Evolutionary conservation across 2,888 invertebrate species (phyloP), one percentile per base, ranked within the genome.

Genomic region (Dendrolimus pini): DNA sequence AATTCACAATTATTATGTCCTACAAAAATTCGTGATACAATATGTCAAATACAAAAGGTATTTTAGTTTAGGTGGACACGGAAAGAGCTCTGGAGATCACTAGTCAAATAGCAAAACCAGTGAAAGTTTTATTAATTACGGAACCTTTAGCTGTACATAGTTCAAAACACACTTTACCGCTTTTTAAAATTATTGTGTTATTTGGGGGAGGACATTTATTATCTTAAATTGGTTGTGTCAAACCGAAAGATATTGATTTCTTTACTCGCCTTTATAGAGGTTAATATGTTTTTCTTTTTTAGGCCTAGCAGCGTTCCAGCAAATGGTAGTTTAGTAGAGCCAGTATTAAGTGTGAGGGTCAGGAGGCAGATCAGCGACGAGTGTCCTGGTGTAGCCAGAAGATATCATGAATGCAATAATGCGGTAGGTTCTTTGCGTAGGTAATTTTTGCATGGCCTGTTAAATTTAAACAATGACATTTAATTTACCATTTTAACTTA

Each of bases 341-440:
- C 85, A 0, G 70, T 78, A 13, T 74, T 81, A 56, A 79, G 78
- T 7, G 81, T 80, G 9, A 65, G 83, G 8, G 80, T 83, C 13
- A 80, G 79, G 8, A 67, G 87, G 59, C 78, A 82, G 58, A 69
- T 66, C 52, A 67, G 57, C 18, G 71, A 93, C 60, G 80, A 94
- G 63, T 96, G 96, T 76, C 91, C 93, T 61, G 96, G 96, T 52
- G 91, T 94, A 53, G 93, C 94, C 74, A 95, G 93, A 81, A 91
- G 96, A 75, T 96, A 94, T 81, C 95, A 95, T 71, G 93, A 96
- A 71, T 96, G 96, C 82, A 96, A 96, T 82, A 93, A 92, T 64
- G 93, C 94, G 92, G 96, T 95, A 84, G 91, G 30, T 30, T 30
- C 30, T 30, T n/a, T n/a, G n/a, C n/a, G n/a, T n/a, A n/a, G 82